Base-by-base conservation (phyloP, 2,113 vertebrate species). In the Ancistrus triradiatus region DNA sequence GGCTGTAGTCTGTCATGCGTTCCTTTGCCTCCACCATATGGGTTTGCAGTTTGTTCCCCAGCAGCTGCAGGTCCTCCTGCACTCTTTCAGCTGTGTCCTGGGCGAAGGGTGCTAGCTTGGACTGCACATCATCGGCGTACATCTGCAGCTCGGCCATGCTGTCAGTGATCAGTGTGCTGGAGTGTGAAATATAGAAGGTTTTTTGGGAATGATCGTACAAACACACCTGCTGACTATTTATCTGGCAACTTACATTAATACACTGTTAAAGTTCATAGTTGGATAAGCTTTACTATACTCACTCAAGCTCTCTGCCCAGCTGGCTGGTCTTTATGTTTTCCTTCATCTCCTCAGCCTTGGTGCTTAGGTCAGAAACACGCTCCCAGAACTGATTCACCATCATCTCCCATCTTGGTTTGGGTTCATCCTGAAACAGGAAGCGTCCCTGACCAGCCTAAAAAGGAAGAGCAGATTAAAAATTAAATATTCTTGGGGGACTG, bases 221-320 rank as follows among this genome's bases (percentile, higher is more conserved):
- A n/a, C n/a, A n/a, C n/a, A n/a, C n/a, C n/a, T n/a, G n/a, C n/a
- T n/a, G n/a, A n/a, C n/a, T n/a, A n/a, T n/a, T n/a, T n/a, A n/a
- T n/a, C n/a, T n/a, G n/a, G n/a, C n/a, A n/a, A n/a, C n/a, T n/a
- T n/a, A n/a, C n/a, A n/a, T n/a, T n/a, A n/a, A n/a, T n/a, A n/a
- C n/a, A n/a, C n/a, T n/a, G n/a, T n/a, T n/a, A n/a, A n/a, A 17
- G 19, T 48, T 43, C 27, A n/a, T 8, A 22, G 22, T 40, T 19
- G n/a, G 15, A 55, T 7, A 2, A n/a, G 15, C 31, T 4, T 52
- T 38, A 13, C 44, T 18, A 25, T 44, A 87, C 89, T 89, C 74
- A 90, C 87, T 89, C 85, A 6, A 90, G 74, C 59, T 89, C 86
- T 62, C 70, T 76, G 80, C 65, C 76, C 60, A 90, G 62, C 69